Percentiles rank a stretch among this genome's conserved stretches.
Conservation (phyloP, 2,797 vertebrate species). For the Xenops minutus region DNA sequence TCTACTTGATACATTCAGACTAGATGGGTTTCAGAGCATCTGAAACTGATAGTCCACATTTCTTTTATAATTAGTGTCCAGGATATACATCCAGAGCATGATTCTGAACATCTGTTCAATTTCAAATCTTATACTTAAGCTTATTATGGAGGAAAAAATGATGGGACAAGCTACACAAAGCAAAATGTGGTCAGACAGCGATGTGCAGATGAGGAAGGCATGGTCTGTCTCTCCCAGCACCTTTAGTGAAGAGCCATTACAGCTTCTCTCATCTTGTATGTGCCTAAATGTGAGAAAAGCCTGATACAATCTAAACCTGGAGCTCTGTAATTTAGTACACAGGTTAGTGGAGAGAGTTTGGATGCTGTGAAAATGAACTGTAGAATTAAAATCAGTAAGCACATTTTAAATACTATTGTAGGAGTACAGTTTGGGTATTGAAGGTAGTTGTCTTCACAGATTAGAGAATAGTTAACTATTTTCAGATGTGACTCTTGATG, state of each 20-base stretch:
- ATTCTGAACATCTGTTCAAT: not conserved
- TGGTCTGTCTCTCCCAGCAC: not conserved
- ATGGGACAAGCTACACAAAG: not conserved
- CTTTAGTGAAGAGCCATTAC: not conserved
- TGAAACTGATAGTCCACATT: not conserved
- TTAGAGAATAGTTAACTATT: not conserved
- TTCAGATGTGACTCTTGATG: not conserved
- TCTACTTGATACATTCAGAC: not conserved
- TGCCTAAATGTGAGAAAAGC: not conserved
- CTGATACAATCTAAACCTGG: not conserved
- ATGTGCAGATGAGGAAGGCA: not conserved
- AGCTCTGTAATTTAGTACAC: not conserved
- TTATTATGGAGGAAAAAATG: not conserved
- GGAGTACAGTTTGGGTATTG: not conserved
- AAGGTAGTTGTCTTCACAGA: not conserved
- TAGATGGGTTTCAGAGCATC: not conserved
- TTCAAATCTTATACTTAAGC: not conserved
- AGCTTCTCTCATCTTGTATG: not conserved
- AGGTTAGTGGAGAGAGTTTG: not conserved
- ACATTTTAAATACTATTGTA: not conserved
- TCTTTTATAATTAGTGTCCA: not conserved
- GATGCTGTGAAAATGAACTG: not conserved
- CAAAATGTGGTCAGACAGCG: not conserved
- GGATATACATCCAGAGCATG: not conserved
- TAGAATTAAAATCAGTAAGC: not conserved